Evolutionary conservation across 2,113 vertebrate genomes (phyloP).

Genomic region (Semnopithecus entellus): DNA sequence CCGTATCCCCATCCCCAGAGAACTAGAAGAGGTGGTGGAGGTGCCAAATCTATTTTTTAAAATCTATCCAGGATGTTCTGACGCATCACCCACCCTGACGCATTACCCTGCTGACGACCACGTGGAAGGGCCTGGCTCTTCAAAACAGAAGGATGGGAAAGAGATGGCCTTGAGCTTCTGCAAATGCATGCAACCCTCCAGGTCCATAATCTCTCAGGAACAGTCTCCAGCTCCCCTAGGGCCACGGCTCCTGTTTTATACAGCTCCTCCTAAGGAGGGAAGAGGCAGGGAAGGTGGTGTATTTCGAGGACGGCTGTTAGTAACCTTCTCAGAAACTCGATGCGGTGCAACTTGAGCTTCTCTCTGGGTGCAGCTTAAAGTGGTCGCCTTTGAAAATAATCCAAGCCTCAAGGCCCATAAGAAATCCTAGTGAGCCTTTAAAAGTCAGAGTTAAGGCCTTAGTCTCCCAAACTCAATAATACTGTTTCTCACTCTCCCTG

Average conservation of each 20-base stretch:
- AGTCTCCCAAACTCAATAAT: background rate
- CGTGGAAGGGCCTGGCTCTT: background rate
- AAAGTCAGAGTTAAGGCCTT: background rate
- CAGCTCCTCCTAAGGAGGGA: background rate
- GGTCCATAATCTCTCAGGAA: background rate
- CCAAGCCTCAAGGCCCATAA: background rate
- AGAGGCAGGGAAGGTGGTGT: background rate
- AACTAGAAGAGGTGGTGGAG: background rate
- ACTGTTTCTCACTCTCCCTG: background rate
- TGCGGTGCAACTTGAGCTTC: background rate
- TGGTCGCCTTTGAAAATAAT: background rate
- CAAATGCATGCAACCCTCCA: background rate
- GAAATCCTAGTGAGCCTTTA: background rate
- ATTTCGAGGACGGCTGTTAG: background rate
- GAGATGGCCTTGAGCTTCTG: background rate
- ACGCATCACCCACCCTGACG: accelerated
- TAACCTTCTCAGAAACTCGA: background rate
- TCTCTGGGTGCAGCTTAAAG: background rate
- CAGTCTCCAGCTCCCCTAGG: background rate
- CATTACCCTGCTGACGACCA: no score
- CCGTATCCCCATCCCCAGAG: background rate
- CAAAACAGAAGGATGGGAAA: background rate
- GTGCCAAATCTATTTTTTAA: no score
- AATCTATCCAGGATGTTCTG: background rate
- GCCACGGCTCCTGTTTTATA: background rate